A percentile compares a stretch with the other conserved stretches of the same genome.
Conservation (phyloP, 2,888 invertebrate genomes). For the Hyposoter dolosus region DNA sequence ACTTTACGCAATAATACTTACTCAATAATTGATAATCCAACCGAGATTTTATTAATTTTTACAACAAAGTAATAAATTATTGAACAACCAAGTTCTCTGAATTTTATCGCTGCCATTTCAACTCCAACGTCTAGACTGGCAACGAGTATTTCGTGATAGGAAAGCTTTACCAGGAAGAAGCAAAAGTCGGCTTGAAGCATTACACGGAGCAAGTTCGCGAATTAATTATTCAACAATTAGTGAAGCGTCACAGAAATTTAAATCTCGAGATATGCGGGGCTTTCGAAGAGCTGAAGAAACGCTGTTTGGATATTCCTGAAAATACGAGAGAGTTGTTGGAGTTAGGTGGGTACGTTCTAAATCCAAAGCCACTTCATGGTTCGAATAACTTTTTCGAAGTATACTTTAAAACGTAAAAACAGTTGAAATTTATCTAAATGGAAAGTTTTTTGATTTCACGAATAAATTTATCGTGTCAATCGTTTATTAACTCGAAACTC, state of each 20-base stretch:
- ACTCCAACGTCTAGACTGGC: conserved; percentile 83
- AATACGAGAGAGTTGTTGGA: conserved; percentile 93
- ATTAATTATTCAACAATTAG: conserved; percentile 88
- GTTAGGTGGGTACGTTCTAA: conserved; percentile 73
- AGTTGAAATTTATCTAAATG: neutral
- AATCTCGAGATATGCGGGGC: conserved; percentile 89
- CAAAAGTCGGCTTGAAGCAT: conserved; percentile 87
- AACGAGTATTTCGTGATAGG: conserved; percentile 90
- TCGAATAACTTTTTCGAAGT: neutral
- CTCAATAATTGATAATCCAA: no score
- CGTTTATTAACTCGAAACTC: no score
- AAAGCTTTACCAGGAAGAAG: conserved; percentile 88
- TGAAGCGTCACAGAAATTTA: conserved; percentile 88
- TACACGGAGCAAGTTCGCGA: conserved; percentile 86
- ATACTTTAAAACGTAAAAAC: neutral
- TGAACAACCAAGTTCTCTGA: neutral
- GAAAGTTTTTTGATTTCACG: neutral
- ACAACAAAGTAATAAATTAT: neutral
- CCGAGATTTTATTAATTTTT: neutral
- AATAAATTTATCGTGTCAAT: neutral
- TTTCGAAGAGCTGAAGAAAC: conserved; percentile 90
- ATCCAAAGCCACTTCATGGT: neutral
- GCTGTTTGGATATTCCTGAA: conserved; percentile 90
- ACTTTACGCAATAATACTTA: neutral
- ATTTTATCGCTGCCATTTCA: neutral